These are phyloP conservation scores for Sebastes steindachneri DNA, from an alignment of 2,797 vertebrate genomes.

Conservation along the genomic window DNA sequence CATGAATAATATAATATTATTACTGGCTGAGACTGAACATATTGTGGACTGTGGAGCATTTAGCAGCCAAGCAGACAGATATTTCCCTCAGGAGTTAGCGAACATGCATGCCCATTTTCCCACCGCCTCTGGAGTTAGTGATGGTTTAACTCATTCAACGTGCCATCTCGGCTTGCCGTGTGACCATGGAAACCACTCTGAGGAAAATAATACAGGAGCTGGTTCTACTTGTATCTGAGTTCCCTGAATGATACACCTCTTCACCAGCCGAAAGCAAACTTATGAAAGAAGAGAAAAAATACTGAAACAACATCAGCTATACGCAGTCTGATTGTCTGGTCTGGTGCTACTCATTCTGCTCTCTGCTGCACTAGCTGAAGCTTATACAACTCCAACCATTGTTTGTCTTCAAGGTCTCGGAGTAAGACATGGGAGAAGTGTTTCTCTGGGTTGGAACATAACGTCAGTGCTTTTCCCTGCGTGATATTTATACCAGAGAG, in stretches of 20 bases:
- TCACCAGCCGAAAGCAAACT: background rate
- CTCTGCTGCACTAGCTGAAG: too few species aligned
- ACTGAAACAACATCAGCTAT: background rate
- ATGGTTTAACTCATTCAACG: too few species aligned
- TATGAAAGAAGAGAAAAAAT: background rate
- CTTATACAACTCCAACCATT: background rate
- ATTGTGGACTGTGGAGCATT: background rate
- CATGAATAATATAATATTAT: too few species aligned
- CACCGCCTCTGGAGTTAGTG: background rate
- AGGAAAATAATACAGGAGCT: background rate
- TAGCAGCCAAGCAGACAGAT: background rate
- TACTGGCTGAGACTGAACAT: too few species aligned
- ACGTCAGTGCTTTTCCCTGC: background rate
- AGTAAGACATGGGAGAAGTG: too few species aligned
- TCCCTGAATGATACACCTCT: background rate
- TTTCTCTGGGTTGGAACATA: background rate
- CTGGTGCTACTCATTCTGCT: background rate
- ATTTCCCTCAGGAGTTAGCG: background rate
- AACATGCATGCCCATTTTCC: background rate
- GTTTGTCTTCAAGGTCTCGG: background rate
- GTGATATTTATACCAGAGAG: background rate
- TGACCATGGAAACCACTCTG: background rate
- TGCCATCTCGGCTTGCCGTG: background rate
- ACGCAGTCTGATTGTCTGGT: background rate
- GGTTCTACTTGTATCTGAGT: background rate